A percentile compares a stretch with the other conserved stretches of the same genome.
These are phyloP conservation scores for Venustoraphidia nigricollis DNA, from an alignment of 2,888 invertebrate genomes.

Conservation along the genomic window DNA sequence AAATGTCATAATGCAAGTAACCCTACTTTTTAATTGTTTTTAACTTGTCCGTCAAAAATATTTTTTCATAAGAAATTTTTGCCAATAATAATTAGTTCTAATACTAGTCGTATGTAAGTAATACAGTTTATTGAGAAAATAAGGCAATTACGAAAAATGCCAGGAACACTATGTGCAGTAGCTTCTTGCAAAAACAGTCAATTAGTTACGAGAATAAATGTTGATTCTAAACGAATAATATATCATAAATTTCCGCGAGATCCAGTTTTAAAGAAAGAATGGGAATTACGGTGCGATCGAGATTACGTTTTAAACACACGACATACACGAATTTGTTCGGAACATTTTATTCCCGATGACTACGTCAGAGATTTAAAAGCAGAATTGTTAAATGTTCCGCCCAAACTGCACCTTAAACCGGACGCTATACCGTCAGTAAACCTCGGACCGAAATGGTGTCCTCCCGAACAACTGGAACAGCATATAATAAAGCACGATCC, in stretches of 20 bases:
- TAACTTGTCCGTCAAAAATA: no score
- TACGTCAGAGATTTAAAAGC: neutral
- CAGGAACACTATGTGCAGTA: neutral
- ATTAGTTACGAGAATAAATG: neutral
- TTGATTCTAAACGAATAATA: neutral
- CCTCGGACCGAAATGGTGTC: neutral
- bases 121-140: no score
- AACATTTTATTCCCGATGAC: neutral
- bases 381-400: neutral
- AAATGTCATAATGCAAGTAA: no score
- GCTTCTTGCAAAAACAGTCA: neutral
- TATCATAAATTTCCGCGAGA: constrained; percentile 1
- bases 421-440: neutral
- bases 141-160: no score
- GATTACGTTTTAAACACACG: constrained; percentile 1
- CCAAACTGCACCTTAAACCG: neutral
- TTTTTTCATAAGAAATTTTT: no score
- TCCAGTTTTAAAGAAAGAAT: neutral
- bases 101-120: no score
- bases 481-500: no score
- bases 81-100: no score
- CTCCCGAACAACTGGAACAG: neutral
- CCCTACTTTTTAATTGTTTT: no score
- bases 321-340: neutral
- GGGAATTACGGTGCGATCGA: neutral